Evolutionary conservation across 2,888 invertebrate genomes (phyloP).

Genomic region (Drosophila mercatorum): DNA sequence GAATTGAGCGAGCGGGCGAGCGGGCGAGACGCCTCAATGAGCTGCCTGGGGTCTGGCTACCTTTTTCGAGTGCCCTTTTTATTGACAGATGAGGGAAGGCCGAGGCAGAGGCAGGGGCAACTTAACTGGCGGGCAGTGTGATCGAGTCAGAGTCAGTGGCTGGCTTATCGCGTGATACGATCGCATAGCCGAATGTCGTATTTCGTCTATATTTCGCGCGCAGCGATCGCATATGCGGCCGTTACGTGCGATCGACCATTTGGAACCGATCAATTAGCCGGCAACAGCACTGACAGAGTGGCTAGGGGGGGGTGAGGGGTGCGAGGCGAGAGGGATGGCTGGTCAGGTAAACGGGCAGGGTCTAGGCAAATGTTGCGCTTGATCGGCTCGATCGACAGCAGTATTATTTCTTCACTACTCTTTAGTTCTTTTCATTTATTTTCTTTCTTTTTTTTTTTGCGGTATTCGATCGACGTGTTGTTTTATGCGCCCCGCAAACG

Average conservation of each 20-base stretch:
- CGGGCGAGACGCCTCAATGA: constrained; percentile 64
- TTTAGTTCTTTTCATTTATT: too few species aligned
- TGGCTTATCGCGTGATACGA: constrained; percentile 83
- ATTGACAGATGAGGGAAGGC: constrained; percentile 4
- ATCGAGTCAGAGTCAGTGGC: constrained; percentile 49
- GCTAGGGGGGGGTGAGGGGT: neutral
- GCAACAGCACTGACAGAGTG: constrained; percentile 49
- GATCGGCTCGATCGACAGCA: constrained; percentile 38
- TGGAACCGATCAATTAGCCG: constrained; percentile 85
- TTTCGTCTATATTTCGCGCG: constrained; percentile 68
- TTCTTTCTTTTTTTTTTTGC: constrained; percentile 32
- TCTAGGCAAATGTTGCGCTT: constrained; percentile 60
- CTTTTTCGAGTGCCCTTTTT: constrained; percentile 41
- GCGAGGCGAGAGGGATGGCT: neutral
- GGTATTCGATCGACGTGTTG: constrained; percentile 49
- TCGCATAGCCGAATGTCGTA: constrained; percentile 81
- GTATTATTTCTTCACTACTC: neutral
- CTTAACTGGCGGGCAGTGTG: neutral
- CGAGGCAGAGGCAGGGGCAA: neutral
- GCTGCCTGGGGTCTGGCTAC: constrained; percentile 30
- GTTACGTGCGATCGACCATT: constrained; percentile 83
- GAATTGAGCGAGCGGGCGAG: constrained; percentile 24
- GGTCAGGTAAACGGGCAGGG: constrained; percentile 12
- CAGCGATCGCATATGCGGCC: constrained; percentile 54
- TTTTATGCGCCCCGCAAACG: constrained; percentile 49